phyloP scores from a whole-genome alignment of 2,888 invertebrate genomes.

The Cyclophora punctaria region DNA sequence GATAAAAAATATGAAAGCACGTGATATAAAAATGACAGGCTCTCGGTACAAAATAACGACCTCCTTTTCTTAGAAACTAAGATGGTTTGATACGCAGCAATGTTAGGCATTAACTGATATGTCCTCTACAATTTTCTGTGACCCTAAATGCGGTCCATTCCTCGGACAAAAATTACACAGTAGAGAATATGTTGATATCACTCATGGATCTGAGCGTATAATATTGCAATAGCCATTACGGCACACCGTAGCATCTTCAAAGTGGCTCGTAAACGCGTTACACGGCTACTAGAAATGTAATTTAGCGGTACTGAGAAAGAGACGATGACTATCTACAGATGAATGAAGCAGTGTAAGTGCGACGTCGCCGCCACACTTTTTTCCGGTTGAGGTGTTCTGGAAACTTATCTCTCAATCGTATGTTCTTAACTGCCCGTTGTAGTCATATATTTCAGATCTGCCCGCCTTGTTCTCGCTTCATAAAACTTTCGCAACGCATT shows the following conservation, averaged over 20 bases:
- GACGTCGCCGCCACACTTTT: constrained; percentile 56
- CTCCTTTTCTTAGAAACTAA: constrained; percentile 52
- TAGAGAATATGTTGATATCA: constrained; percentile 64
- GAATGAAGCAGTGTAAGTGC: constrained; percentile 58
- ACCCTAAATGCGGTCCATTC: constrained; percentile 54
- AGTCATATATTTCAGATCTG: constrained; percentile 45
- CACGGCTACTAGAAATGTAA: constrained; percentile 71
- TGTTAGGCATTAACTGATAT: constrained; percentile 47
- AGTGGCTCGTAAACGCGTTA: constrained; percentile 69
- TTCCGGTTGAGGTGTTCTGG: constrained; percentile 64
- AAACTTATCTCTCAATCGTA: constrained; percentile 57
- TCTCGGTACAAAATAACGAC: constrained; percentile 30
- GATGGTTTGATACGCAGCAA: constrained; percentile 49
- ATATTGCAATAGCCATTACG: constrained; percentile 71
- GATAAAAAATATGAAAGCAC: constrained; percentile 29
- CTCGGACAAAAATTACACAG: constrained; percentile 62
- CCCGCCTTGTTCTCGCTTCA: constrained; percentile 35
- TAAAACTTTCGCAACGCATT: constrained; percentile 48
- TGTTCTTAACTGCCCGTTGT: constrained; percentile 40
- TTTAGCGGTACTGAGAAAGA: constrained; percentile 71
- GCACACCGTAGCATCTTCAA: constrained; percentile 66
- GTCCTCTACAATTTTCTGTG: constrained; percentile 59
- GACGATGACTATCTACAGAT: constrained; percentile 63
- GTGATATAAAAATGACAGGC: constrained; percentile 30
- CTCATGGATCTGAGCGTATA: constrained; percentile 63